Conservation (phyloP, 2,888 invertebrate genomes). For the Sabatieria punctata region DNA sequence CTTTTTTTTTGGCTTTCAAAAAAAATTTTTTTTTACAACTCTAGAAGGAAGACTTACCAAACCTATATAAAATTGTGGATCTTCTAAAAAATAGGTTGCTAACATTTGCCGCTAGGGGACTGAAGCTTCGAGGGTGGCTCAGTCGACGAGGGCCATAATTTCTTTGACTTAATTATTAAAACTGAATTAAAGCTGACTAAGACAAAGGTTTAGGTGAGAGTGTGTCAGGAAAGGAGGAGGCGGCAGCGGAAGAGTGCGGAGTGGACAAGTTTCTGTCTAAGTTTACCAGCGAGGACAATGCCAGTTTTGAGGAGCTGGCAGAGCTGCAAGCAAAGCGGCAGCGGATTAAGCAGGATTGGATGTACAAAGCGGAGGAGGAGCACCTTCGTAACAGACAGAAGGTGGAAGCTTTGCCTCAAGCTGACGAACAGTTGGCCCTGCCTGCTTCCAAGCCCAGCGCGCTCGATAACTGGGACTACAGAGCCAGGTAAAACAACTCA, state of each 20-base stretch:
- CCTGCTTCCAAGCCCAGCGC: constrained; percentile 14
- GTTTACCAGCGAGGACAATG: constrained; percentile 90
- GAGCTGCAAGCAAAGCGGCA: constrained; percentile 55
- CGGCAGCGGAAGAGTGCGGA: background rate
- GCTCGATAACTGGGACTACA: constrained; percentile 77
- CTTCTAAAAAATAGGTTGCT: too few relatives aligned
- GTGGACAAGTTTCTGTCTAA: constrained; percentile 63
- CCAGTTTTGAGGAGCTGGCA: constrained; percentile 60
- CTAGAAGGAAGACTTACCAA: too few relatives aligned
- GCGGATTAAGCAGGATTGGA: constrained; percentile 53
- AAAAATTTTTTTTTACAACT: too few relatives aligned
- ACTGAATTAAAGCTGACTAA: too few relatives aligned
- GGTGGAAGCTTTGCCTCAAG: constrained; percentile 51
- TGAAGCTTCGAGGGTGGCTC: background rate
- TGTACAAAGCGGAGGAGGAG: constrained; percentile 55
- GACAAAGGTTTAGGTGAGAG: too few relatives aligned
- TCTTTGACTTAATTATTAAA: too few relatives aligned
- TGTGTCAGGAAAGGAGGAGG: constrained; percentile 27
- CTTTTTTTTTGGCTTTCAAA: too few relatives aligned
- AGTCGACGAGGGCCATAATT: background rate
- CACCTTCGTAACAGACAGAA: constrained; percentile 37
- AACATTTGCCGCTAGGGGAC: too few relatives aligned
- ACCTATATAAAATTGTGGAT: too few relatives aligned
- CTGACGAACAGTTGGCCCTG: constrained; percentile 48
- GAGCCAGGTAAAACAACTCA: too few relatives aligned